Evolutionary conservation across 1,140 invertebrate species (phyloP), one percentile per base, ranked within the genome.

Genomic region (Aethina tumida): DNA sequence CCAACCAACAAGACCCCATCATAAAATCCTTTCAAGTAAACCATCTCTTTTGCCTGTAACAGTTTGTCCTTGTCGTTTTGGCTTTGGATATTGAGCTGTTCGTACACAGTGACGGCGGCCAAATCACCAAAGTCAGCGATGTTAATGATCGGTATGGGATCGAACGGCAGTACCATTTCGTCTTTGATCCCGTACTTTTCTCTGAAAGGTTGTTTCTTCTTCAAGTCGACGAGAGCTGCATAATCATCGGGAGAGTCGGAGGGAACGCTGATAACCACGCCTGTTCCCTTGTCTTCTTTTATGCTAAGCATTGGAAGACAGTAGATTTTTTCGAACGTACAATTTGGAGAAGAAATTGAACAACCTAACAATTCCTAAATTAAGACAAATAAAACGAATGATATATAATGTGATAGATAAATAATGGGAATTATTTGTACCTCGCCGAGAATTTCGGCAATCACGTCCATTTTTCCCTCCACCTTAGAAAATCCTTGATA

Each of bases 171-270:
- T 15, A 93, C 85, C 91, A 97, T 98, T 50, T 97, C 81, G 66
- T 97, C 91, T 34, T 67, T 77, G 21, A 99, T 80, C 2, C 75
- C 74, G 67, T 93, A 99, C 56, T 99, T 98, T 63, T 97, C 83
- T 53, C 96, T 72, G 13, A 99, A 75, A 3, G 88, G 71, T 58
- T 79, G 74, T 60, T 99, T 99, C 52, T 97, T 97, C 56, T 98
- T 93, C 17, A 99, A 66, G 69, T 99, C 96, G 9, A 80, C 70
- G 2, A 99, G 66, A 19, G 95, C 94, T 17, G 93, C 94, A 65
- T 86, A 98, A 67, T 99, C 97, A 68, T 99, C 97, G 2, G 97
- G 97, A 2, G 97, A 88, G 71, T 99, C 97, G 2, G 94, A 97
- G 0, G 96, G 96, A 3, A 99, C 97, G 54, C 91, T 95, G 0